These are phyloP conservation scores for Chloropsis cyanopogon DNA, from an alignment of 2,113 vertebrate genomes.

Conservation along the genomic window DNA sequence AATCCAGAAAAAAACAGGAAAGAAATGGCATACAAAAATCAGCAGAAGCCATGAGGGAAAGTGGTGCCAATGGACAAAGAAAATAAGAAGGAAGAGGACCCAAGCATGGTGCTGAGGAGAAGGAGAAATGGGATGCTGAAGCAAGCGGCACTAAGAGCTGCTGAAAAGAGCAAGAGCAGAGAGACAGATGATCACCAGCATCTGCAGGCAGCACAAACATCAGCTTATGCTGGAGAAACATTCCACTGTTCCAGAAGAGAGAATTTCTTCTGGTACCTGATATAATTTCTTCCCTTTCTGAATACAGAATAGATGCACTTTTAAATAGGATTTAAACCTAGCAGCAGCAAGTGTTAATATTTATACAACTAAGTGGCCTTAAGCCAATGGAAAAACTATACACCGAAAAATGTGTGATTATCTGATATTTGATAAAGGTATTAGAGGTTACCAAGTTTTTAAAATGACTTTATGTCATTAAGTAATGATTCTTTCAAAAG, in stretches of 20 bases:
- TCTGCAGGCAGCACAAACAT: neutral
- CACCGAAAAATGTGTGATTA: neutral
- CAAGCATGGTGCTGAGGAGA: neutral
- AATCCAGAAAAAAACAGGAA: neutral
- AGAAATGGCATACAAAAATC: neutral
- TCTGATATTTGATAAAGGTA: constrained; percentile 43
- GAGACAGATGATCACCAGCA: neutral
- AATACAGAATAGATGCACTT: constrained; percentile 10
- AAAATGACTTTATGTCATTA: neutral
- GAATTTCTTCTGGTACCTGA: constrained; percentile 5
- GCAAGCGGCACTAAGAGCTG: neutral
- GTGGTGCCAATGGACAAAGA: neutral
- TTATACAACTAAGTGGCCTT: constrained; percentile 34
- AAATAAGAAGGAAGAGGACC: neutral
- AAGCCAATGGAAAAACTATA: constrained; percentile 14
- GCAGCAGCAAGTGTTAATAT: constrained; percentile 13
- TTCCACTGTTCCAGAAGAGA: constrained; percentile 16
- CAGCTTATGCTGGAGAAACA: neutral
- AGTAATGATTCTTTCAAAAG: constrained; percentile 26
- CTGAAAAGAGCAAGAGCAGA: neutral
- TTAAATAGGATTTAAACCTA: constrained; percentile 25
- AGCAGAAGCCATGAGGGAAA: neutral
- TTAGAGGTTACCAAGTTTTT: constrained; percentile 16
- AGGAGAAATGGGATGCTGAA: neutral
- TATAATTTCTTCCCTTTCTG: neutral